A percentile compares a stretch with the other conserved stretches of the same genome.
Evolutionary conservation across 2,797 vertebrate species (phyloP).

Genomic region (Craterocephalus amniculus): DNA sequence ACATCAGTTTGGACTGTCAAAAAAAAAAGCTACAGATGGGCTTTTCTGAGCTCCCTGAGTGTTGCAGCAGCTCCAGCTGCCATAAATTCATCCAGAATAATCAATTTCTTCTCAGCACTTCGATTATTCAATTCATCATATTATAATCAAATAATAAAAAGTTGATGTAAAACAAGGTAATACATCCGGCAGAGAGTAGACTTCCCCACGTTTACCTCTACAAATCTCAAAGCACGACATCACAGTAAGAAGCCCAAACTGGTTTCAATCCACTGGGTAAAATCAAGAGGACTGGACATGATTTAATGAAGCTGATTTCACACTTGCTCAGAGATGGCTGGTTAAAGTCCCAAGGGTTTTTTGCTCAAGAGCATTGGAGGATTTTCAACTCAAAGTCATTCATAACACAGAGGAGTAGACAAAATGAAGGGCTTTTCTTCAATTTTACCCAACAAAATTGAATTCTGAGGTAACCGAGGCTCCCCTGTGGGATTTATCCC

Average conservation of each 20-base stretch:
- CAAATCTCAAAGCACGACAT: constrained; percentile 61
- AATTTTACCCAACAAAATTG: constrained; percentile 66
- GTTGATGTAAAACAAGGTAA: constrained; percentile 67
- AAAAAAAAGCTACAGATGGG: constrained; percentile 23
- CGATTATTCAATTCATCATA: constrained; percentile 52
- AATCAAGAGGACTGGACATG: constrained; percentile 63
- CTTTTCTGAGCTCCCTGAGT: constrained; percentile 27
- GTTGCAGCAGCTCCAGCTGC: constrained; percentile 49
- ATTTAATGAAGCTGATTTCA: constrained; percentile 73
- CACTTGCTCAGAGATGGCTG: constrained; percentile 59
- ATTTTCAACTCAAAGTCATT: constrained; percentile 60
- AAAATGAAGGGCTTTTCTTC: constrained; percentile 67
- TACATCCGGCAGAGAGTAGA: constrained; percentile 51
- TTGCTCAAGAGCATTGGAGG: constrained; percentile 55
- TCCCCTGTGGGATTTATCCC: constrained; percentile 40
- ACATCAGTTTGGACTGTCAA: constrained; percentile 31
- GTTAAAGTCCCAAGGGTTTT: constrained; percentile 48
- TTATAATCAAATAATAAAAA: constrained; percentile 38
- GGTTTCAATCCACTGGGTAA: constrained; percentile 56
- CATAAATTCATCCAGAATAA: constrained; percentile 58
- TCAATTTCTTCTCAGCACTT: constrained; percentile 55
- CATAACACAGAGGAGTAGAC: constrained; percentile 60
- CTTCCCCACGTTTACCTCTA: constrained; percentile 29
- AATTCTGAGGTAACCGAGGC: constrained; percentile 62
- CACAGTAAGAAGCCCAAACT: constrained; percentile 52